Conservation (phyloP, 2,797 vertebrate genomes). For the Salmo trutta region DNA sequence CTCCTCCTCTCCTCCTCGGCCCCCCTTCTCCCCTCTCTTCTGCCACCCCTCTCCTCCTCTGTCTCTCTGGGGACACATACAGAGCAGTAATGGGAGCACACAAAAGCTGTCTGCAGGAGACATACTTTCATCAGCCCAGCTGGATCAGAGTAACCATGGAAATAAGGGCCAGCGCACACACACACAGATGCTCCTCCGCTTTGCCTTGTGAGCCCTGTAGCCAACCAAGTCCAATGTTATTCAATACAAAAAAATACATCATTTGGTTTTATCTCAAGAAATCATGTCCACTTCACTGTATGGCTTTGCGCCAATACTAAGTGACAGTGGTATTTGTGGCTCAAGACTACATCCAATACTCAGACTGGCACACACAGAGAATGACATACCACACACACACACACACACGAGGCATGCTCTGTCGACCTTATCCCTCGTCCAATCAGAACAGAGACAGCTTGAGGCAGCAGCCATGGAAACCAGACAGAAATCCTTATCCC, state of each 20-base stretch:
- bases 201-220: not conserved
- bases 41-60: constrained; percentile 1
- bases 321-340: not conserved
- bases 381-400: no score
- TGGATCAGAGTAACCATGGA: constrained; percentile 77
- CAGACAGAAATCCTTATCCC: no score
- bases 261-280: not conserved
- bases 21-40: no score
- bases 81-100: constrained; percentile 74
- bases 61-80: constrained; percentile 55
- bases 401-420: no score
- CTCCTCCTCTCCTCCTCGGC: no score
- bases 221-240: not conserved
- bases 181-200: constrained; percentile 1
- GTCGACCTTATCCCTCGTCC: no score
- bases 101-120: constrained; percentile 70
- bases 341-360: not conserved
- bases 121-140: constrained; percentile 69
- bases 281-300: not conserved
- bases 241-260: not conserved
- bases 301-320: not conserved
- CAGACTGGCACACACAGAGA: not conserved
- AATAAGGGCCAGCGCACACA: constrained; percentile 57
- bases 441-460: no score
- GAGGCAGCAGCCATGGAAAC: no score